Base-by-base conservation (phyloP, 2,888 invertebrate genomes). In the Mesorhabditis spiculigera region DNA sequence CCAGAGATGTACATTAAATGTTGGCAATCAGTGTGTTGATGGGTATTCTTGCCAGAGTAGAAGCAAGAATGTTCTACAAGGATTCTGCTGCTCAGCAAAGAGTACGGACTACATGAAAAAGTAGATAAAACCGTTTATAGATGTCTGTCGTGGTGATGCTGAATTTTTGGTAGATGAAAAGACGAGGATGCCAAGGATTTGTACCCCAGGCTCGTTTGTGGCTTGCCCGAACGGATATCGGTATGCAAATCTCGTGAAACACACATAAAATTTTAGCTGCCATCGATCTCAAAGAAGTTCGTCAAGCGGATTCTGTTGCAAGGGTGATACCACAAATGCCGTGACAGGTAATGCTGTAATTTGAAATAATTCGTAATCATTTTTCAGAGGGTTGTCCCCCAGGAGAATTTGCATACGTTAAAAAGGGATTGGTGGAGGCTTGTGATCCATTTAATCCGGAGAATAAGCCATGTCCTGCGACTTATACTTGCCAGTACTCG, bases 361-460 rank as follows among this genome's bases (percentile, higher is more conserved):
- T 67, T 43, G 61, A 63, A 63, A 63, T 63, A 63, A 63, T 65
- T 69, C 44, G 58, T 44, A 63, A n/a, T n/a, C 4, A 62, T 10
- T 16, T 41, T 75, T 43, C 68, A 65, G 83, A 82, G 71, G 83
- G 83, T 5, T 83, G 83, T 70, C 83, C 83, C 4, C 82, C 82
- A 5, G 80, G 79, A 10, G 82, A 83, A 66, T 83, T 75, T 63
- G 83, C 80, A 16, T 81, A 76, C 63, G 76, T 76, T 2, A 78
- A 76, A 65, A 75, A 79, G 64, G 71, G 71, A 13, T 76, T 77
- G 63, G 75, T 83, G 13, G 78, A 81, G 6, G 75, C 76, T n/a
- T 83, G 83, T 68, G 83, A 83, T 77, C 83, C 83, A 6, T 83
- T 83, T 71, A 83, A 83, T 70, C 74, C 76, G 3, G 77, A 74